phyloP scores from a whole-genome alignment of 2,888 invertebrate genomes.

The Synergus gifuensis region DNA sequence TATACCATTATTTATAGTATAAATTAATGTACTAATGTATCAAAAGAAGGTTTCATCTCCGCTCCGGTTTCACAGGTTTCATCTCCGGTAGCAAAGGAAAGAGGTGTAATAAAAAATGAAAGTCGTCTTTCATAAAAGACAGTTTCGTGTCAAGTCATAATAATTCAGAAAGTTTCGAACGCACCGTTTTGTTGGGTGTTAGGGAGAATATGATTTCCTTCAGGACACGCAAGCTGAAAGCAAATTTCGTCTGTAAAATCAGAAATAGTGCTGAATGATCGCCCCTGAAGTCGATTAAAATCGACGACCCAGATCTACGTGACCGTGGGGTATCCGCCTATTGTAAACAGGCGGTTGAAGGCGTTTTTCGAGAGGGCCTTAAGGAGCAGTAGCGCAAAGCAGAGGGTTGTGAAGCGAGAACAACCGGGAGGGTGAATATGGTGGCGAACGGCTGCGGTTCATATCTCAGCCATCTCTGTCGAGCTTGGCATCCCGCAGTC shows the following conservation, averaged over 20 bases:
- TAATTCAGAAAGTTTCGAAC: slow-evolving; percentile 4
- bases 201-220: neutral
- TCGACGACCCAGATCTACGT: slow-evolving; percentile 75
- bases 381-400: slow-evolving; percentile 51
- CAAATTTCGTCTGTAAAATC: slow-evolving; percentile 41
- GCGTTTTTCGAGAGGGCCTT: slow-evolving; percentile 73
- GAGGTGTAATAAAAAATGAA: neutral
- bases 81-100: neutral
- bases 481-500: slow-evolving; percentile 72
- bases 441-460: slow-evolving; percentile 63
- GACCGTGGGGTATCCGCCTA: slow-evolving; percentile 63
- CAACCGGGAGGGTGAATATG: slow-evolving; percentile 49
- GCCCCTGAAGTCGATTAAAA: slow-evolving; percentile 72
- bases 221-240: neutral
- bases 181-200: neutral
- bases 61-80: neutral
- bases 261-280: slow-evolving; percentile 66
- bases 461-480: slow-evolving; percentile 75
- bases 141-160: slow-evolving; percentile 21
- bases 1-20: no score
- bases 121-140: neutral
- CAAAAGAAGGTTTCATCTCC: no score
- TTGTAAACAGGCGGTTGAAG: slow-evolving; percentile 72
- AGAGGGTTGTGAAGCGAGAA: slow-evolving; percentile 54
- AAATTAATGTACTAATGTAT: no score